Conservation (phyloP, 2,797 vertebrate species). For the Schizopygopsis malacanthus region DNA sequence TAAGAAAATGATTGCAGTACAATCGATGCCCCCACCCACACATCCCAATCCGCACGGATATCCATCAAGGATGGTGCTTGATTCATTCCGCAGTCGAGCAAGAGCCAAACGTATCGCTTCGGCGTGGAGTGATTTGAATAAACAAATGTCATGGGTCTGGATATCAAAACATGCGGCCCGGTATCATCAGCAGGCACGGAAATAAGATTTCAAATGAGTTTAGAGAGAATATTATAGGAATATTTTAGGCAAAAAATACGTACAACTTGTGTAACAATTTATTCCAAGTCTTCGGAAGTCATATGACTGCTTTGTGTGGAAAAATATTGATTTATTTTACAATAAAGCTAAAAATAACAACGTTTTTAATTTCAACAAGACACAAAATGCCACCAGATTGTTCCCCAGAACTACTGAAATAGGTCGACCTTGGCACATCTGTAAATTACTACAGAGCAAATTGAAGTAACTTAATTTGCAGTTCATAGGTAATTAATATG, state of each 20-base stretch:
- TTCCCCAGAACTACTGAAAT: background rate
- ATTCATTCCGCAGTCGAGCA: conserved; percentile 9
- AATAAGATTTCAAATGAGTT: background rate
- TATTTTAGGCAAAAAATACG: too few species aligned
- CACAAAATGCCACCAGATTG: background rate
- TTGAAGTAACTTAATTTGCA: background rate
- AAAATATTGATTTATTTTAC: background rate
- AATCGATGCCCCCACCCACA: conserved; percentile 40
- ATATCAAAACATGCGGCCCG: background rate
- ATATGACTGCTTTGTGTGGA: background rate
- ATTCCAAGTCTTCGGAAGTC: background rate
- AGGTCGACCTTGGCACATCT: background rate
- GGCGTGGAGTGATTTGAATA: conserved; percentile 43
- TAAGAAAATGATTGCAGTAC: conserved; percentile 50
- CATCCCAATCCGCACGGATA: background rate
- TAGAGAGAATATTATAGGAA: background rate
- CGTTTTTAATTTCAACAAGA: background rate
- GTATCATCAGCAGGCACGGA: background rate
- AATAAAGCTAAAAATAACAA: background rate
- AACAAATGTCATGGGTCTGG: conserved; percentile 43
- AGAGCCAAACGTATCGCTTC: conserved; percentile 43
- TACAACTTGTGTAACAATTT: too few species aligned
- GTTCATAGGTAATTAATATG: background rate
- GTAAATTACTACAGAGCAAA: background rate
- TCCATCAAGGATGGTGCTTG: conserved; percentile 39